Evolutionary conservation across 2,797 vertebrate genomes (phyloP), one percentile per base, ranked within the genome.

Genomic region (Trachurus trachurus): DNA sequence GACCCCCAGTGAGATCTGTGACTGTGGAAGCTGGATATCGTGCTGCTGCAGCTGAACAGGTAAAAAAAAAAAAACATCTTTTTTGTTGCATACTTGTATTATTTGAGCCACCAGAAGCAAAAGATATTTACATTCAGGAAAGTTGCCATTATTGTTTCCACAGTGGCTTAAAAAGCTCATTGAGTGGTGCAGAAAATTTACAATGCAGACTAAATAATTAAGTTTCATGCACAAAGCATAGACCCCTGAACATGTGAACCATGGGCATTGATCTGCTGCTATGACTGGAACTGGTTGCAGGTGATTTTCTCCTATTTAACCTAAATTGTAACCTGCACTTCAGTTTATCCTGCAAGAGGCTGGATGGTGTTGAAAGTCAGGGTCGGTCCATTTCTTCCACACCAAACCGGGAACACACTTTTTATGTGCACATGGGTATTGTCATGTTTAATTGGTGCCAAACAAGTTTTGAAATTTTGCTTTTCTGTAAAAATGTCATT

Each of bases 221-320:
- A 59, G 54, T 37, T 44, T 21, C 58, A 5, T 34, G 40, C 12
- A 17, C 8, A 17, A 57, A 21, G 57, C 9, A 6, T 54, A 17
- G 9, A 42, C 9, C 19, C 49, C 5, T 56, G 62, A 65, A 37
- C 29, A 50, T 29, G 60, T 52, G 19, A 50, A 50, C 19, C 12
- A 21, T 52, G 34, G 31, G 2, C n/a, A 31, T 52, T 39, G 22
- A 39, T n/a, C 31, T 22, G 31, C 49, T 39, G 11, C 12, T 37
- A 0, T 52, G 39, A 21, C 31, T 15, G 34, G 21, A 29, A 29
- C 50, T 26, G 68, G 68, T 57, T 26, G 68, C 29, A 39, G 67
- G 54, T 26, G 54, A 47, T 47, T 59, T 69, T 45, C 11, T 52
- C 63, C 9, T n/a, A 37, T 50, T 65, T 45, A 50, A 29, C 62